Percentiles rank a stretch among this genome's conserved stretches.
Evolutionary conservation across 2,113 vertebrate genomes (phyloP).

Genomic region (Prolemur simus): DNA sequence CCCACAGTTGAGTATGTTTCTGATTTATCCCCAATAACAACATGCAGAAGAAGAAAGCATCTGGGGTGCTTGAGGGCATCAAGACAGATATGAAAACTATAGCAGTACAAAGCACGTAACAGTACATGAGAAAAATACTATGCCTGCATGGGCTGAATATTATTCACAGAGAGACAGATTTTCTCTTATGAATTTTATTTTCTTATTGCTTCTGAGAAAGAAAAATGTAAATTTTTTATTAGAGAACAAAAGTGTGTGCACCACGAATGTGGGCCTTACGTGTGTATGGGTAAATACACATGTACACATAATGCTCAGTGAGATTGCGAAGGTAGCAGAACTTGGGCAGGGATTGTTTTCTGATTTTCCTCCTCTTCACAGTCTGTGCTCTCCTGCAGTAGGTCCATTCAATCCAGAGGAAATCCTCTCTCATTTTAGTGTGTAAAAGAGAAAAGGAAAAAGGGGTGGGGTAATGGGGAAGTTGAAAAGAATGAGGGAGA

Average conservation of each 20-base stretch:
- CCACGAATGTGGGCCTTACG: background rate
- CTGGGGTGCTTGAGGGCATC: background rate
- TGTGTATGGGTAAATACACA: background rate
- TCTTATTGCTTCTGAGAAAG: background rate
- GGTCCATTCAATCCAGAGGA: background rate
- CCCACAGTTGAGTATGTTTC: background rate
- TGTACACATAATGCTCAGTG: background rate
- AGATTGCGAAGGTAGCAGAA: background rate
- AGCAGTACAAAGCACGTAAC: background rate
- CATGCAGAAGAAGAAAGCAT: background rate
- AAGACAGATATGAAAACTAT: background rate
- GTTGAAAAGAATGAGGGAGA: background rate
- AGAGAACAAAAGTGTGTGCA: background rate
- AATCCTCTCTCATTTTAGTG: background rate
- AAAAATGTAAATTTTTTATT: background rate
- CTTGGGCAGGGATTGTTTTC: background rate
- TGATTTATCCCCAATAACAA: background rate
- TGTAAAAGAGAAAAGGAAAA: background rate
- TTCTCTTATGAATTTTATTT: slow-evolving; percentile 1
- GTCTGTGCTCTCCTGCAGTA: background rate
- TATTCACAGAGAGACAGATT: background rate
- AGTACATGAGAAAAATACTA: background rate
- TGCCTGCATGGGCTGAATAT: background rate
- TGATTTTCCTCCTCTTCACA: background rate
- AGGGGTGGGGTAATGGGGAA: background rate